Percentiles rank a stretch among this genome's conserved stretches.
phyloP scores from a whole-genome alignment of 92 coral and sea anemone genomes.

The Phenganax stokvisi region DNA sequence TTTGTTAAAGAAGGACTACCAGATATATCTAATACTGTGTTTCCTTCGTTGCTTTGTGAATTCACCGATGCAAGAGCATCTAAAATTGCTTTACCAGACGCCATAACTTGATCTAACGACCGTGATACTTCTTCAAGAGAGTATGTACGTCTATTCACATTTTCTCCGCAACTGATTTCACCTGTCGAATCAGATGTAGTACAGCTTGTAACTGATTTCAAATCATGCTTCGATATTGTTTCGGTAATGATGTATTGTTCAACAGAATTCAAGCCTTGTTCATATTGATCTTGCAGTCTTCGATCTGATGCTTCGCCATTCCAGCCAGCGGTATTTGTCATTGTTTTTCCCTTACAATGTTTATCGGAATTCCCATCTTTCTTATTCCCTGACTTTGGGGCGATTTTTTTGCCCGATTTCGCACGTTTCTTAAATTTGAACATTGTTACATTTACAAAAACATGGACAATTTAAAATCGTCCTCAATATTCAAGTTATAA shows the following conservation, averaged over 20 bases:
- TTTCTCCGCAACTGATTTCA: not conserved
- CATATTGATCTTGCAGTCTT: not conserved
- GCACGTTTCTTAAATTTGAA: not conserved
- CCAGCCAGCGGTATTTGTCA: constrained; percentile 36
- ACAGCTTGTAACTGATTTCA: not conserved
- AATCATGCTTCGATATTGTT: constrained; percentile 18
- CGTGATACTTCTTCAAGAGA: constrained; percentile 35
- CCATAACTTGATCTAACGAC: constrained; percentile 38
- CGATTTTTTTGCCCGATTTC: not conserved
- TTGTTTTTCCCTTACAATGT: constrained; percentile 4
- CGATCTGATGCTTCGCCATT: not conserved
- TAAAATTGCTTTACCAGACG: constrained; percentile 30
- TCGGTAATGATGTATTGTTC: not conserved
- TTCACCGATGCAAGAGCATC: constrained; percentile 16
- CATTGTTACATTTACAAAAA: not conserved
- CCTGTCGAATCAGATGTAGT: not conserved
- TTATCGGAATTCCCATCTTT: not conserved
- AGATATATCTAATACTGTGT: not conserved
- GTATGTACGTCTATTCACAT: constrained; percentile 40
- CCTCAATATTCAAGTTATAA: not conserved
- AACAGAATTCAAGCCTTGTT: constrained; percentile 3
- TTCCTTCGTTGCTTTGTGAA: not conserved
- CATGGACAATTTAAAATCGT: not conserved
- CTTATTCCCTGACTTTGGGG: not conserved
- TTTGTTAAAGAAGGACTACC: constrained; percentile 9